Percentiles rank a stretch among this genome's conserved stretches.
phyloP scores from a whole-genome alignment of 2,113 vertebrate species.

The Aldabrachelys gigantea region DNA sequence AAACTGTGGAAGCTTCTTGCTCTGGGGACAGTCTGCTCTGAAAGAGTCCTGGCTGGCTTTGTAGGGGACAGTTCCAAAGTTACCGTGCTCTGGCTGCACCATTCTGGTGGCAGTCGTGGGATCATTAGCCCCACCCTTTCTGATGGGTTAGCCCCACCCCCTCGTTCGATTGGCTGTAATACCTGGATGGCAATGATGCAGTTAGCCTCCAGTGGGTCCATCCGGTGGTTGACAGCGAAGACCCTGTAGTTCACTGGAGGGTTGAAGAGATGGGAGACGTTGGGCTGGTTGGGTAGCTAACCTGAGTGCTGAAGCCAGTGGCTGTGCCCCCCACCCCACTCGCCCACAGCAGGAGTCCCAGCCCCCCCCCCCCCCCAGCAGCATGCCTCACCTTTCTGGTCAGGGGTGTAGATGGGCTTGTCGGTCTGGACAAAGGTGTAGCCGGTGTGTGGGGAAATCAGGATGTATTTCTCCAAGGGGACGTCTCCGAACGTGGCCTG shows the following conservation, averaged over 20 bases:
- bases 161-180: not conserved
- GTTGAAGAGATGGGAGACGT: not conserved
- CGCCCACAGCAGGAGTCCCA: too few species aligned
- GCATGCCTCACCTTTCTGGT: not conserved
- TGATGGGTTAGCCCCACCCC: too few species aligned
- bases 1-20: too few species aligned
- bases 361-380: not conserved
- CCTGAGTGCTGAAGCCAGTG: too few species aligned
- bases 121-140: not conserved
- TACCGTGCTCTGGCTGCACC: not conserved
- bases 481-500: not conserved
- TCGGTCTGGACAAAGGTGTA: slow-evolving; percentile 56
- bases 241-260: slow-evolving; percentile 24
- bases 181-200: slow-evolving; percentile 44
- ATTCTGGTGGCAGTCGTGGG: not conserved
- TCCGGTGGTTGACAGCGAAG: not conserved
- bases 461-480: slow-evolving; percentile 21
- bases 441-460: slow-evolving; percentile 24
- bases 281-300: too few species aligned
- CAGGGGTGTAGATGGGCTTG: slow-evolving; percentile 51
- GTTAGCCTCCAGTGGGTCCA: not conserved
- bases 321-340: too few species aligned
- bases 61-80: too few species aligned
- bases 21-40: too few species aligned
- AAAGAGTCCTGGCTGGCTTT: too few species aligned